phyloP scores from a whole-genome alignment of 2,888 invertebrate species.

The Ephialtes manifestator region DNA sequence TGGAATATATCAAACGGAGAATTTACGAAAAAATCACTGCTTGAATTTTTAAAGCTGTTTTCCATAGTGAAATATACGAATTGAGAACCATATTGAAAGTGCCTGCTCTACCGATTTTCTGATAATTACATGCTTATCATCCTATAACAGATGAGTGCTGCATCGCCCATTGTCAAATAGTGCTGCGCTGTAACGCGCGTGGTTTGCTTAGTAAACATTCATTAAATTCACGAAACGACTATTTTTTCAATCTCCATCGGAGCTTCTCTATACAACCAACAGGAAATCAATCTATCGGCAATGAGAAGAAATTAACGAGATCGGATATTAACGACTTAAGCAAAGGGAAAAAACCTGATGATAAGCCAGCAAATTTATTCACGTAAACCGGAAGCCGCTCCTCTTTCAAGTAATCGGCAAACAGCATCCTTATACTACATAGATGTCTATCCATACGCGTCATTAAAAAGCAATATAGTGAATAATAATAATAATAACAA shows the following conservation, averaged over 20 bases:
- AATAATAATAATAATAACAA: slow-evolving; percentile 40
- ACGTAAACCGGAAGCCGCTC: slow-evolving; percentile 45
- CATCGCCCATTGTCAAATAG: too few relatives aligned
- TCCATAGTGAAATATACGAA: too few relatives aligned
- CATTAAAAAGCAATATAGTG: not conserved
- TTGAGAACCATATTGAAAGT: too few relatives aligned
- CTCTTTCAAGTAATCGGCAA: slow-evolving; percentile 28
- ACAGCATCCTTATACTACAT: slow-evolving; percentile 8
- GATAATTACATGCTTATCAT: too few relatives aligned
- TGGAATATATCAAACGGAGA: too few relatives aligned
- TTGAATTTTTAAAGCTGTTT: too few relatives aligned
- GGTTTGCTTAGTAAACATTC: not conserved
- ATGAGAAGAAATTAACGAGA: not conserved
- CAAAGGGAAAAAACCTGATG: not conserved
- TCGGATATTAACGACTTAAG: slow-evolving; percentile 8
- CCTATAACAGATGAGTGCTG: too few relatives aligned
- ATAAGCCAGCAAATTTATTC: slow-evolving; percentile 9
- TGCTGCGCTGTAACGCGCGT: too few relatives aligned
- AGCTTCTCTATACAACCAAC: not conserved
- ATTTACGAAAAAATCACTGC: too few relatives aligned
- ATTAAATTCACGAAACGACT: not conserved
- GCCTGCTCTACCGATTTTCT: too few relatives aligned
- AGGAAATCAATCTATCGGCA: slow-evolving; percentile 9
- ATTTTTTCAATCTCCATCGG: not conserved
- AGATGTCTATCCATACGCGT: not conserved